Base-by-base conservation (phyloP, 2,888 invertebrate species). In the Sycophila texana region DNA sequence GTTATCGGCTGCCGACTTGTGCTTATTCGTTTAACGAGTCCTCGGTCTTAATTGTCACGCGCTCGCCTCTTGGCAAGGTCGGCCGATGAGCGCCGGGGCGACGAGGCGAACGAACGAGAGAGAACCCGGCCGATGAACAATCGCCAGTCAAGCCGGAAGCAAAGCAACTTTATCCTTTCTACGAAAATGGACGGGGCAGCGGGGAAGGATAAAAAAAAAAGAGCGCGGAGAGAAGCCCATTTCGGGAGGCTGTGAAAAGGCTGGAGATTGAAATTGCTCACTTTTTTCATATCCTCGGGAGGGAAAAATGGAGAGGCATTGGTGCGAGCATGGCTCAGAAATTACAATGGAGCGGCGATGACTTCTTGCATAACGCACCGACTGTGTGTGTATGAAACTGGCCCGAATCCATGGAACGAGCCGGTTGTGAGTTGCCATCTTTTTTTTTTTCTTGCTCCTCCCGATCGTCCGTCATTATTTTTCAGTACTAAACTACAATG, bases 321-420 rank as follows among this genome's bases (percentile, higher is more conserved):
- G 16, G 51, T 51, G 20, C 53, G 61, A 67, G 67, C 58, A 20
- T 53, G 60, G 68, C 57, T 47, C n/a, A 47, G 55, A 53, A 63
- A 63, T 65, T 78, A 73, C 73, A 68, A 78, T 74, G 65, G 58
- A 82, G 61, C 53, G 53, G 7, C 12, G 20, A 51, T 0, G 79
- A 76, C 55, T 66, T 60, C 77, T 86, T 86, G 83, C 83, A 84
- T 84, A 86, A 86, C 77, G 77, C 72, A 82, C 72, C 84, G 83
- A 86, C 26, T 26, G 26, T 26, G 83, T 26, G 83, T 85, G 86
- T 87, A 88, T 87, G 87, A 88, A 88, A 87, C 86, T 87, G 86
- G 85, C 86, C 82, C 82, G 84, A 85, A 84, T 86, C 86, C 86
- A 86, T 83, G 79, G 84, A 84, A 83, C 79, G 79, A 79, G 81